Base-by-base conservation (phyloP, 2,113 vertebrate species). In the Vireo altiloquus region DNA sequence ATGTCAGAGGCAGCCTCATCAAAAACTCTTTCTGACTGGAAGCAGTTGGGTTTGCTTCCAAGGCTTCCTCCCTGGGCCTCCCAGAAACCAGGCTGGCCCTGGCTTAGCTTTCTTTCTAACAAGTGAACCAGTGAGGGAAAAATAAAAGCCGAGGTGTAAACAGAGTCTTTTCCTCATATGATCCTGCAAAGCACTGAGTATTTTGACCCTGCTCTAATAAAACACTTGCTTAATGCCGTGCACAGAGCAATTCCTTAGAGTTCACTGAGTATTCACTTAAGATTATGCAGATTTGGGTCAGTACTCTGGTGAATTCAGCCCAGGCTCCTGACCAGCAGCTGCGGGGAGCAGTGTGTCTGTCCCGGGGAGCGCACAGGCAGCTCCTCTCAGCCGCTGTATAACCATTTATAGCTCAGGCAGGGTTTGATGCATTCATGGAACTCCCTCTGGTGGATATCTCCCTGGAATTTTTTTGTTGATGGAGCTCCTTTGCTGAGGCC, bases 391-490 rank as follows among this genome's bases (percentile, higher is more conserved):
- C 8, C 2, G 2, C 7, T 15, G 22, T 6, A 47, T 2, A 33
- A 59, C 53, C 60, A 13, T 25, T 54, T 52, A 2, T 4, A 6
- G 8, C 23, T 49, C 47, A 28, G 27, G 2, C 44, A 52, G 44
- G 6, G 8, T 50, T 76, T 78, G n/a, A 22, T 54, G 72, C 89
- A 68, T 95, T 94, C 92, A 1, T n/a, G 74, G 31, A 44, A 46
- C 93, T 91, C 97, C 97, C 97, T 92, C 97, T 97, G 90, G 70
- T 85, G 97, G 97, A 75, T 39, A 33, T 53, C 54, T 82, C n/a
- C 39, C 9, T 3, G 1, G 66, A 18, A n/a, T 6, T 6, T 16
- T 49, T 80, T 66, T 24, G 22, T 63, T 23, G n/a, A 5, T 15
- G 13, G 4, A 28, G 25, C 22, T 42, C 17, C 24, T 90, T 52